A percentile compares a stretch with the other conserved stretches of the same genome.
Evolutionary conservation across 2,888 invertebrate species (phyloP).

Genomic region (Reticulitermes lucifugus): DNA sequence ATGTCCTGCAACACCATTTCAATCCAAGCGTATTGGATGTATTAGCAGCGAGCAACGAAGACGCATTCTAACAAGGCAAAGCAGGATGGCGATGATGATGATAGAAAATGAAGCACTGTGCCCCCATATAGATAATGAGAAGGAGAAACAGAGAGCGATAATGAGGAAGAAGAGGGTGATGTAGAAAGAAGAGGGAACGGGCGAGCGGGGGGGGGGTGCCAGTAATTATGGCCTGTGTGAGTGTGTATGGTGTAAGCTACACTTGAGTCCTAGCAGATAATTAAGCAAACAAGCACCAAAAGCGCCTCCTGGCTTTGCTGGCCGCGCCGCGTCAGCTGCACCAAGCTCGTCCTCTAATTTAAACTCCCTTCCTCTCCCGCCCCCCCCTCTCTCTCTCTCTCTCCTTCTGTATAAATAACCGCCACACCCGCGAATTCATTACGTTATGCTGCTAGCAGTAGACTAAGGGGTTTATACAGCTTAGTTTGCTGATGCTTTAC

Average conservation of each 20-base stretch:
- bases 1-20: slow-evolving; percentile 1
- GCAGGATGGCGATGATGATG: slow-evolving; percentile 14
- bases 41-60: slow-evolving; percentile 16
- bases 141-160: slow-evolving; percentile 35
- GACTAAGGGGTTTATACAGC: slow-evolving; percentile 17
- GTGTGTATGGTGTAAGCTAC: slow-evolving; percentile 48
- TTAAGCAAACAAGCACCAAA: slow-evolving; percentile 52
- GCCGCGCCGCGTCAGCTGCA: slow-evolving; percentile 42
- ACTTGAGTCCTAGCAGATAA: slow-evolving; percentile 50
- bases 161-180: not conserved
- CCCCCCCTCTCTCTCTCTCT: too few relatives aligned
- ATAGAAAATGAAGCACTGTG: slow-evolving; percentile 35
- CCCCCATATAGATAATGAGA: slow-evolving; percentile 38
- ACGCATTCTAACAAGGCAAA: slow-evolving; percentile 35
- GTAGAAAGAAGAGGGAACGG: not conserved
- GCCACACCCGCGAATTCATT: slow-evolving; percentile 43
- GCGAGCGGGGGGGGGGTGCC: not conserved
- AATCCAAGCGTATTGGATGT: slow-evolving; percentile 24
- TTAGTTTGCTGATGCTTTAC: slow-evolving; percentile 23
- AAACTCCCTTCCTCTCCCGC: slow-evolving; percentile 29
- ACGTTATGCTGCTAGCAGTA: slow-evolving; percentile 34
- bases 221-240: slow-evolving; percentile 50
- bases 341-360: slow-evolving; percentile 30
- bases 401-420: slow-evolving; percentile 38
- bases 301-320: slow-evolving; percentile 44